These are phyloP conservation scores for Phainopepla nitens DNA, from an alignment of 2,113 vertebrate species.

Conservation along the genomic window DNA sequence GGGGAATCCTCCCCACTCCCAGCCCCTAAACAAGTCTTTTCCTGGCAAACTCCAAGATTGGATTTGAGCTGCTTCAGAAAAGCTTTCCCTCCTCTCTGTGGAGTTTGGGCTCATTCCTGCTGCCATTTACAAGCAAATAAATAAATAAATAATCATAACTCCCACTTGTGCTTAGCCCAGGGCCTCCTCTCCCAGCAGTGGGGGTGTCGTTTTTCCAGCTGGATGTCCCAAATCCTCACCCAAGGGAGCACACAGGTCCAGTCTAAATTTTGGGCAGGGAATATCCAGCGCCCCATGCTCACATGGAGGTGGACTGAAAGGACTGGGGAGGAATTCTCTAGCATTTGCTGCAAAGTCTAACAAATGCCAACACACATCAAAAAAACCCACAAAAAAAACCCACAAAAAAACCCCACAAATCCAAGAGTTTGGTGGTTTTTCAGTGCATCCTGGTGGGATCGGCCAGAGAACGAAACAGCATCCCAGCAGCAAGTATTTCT, in stretches of 20 bases:
- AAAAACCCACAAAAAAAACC: too few relatives aligned
- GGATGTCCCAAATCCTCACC: not conserved
- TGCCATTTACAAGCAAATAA: not conserved
- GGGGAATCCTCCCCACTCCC: not conserved
- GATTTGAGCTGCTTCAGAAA: not conserved
- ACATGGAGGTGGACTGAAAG: fast-evolving
- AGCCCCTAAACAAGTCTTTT: not conserved
- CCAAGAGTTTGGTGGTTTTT: not conserved
- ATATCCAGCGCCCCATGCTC: fast-evolving
- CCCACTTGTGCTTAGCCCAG: fast-evolving
- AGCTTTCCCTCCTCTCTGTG: not conserved
- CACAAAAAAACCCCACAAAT: fast-evolving
- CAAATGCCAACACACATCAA: not conserved
- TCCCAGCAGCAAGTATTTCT: not conserved
- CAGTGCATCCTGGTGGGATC: fast-evolving
- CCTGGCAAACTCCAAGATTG: fast-evolving
- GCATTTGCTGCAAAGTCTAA: not conserved
- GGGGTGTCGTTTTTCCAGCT: fast-evolving
- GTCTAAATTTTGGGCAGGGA: not conserved
- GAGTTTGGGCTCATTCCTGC: not conserved
- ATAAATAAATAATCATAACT: not conserved
- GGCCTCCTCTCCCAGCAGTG: not conserved
- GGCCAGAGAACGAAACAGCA: not conserved
- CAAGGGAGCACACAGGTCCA: not conserved
- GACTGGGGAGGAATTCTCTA: not conserved